Base-by-base conservation (phyloP, 1,140 invertebrate species). In the Drosophila pseudoananassae region DNA sequence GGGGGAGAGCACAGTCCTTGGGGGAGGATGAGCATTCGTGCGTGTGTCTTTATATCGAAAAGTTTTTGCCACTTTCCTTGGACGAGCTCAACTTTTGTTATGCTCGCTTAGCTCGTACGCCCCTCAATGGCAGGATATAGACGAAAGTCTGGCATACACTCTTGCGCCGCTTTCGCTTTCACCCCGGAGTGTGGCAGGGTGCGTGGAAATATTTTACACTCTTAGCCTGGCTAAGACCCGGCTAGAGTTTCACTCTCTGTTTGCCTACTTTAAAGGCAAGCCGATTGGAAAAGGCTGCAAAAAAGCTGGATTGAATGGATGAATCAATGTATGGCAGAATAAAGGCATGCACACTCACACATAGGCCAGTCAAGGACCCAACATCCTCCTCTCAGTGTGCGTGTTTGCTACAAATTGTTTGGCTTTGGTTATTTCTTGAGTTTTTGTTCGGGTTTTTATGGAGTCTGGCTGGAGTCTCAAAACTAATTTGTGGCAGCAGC, bases 371-470 rank as follows among this genome's bases (percentile, higher is more conserved):
- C 25, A 27, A 27, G 31, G 31, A 36, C 46, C 31, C 50, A 36
- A 43, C 43, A 58, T 46, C 40, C 36, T 27, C 12, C 38, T 10
- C 4, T 7, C 38, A 10, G 33, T 84, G 76, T 85, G 77, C 81
- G 81, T 84, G 76, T 85, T 73, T 87, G 81, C 78, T 85, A 81
- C 81, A 87, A 85, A 85, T 85, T 85, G 82, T 85, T 85, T 87
- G 81, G 81, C 77, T 80, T 85, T 79, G 49, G 46, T 81, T 87
- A 85, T 85, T 85, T 78, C 69, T 87, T 49, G 49, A 68, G 73
- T 85, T 85, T 81, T 85, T 83, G 80, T 83, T 77, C 63, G 74
- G 81, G 82, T 78, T 85, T 87, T 87, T 87, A 87, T 87, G 74
- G 78, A 81, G 68, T 78, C 52, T 70, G 58, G 20, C 52, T 31